Base-by-base conservation (phyloP, 2,888 invertebrate species). In the Scaptomyza parva region DNA sequence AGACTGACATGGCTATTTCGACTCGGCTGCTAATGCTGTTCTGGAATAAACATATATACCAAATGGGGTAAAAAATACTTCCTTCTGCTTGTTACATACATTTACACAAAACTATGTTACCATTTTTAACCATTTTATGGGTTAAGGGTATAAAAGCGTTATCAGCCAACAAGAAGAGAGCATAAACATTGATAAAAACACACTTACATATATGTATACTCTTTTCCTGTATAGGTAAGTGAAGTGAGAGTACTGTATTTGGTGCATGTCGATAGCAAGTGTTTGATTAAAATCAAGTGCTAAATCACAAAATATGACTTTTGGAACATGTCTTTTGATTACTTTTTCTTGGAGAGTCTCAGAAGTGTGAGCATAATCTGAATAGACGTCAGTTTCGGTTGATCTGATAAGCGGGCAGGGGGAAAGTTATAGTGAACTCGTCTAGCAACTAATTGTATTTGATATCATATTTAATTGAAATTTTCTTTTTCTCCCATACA, bases 231-330 rank as follows among this genome's bases (percentile, higher is more conserved):
- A 55, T 58, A 41, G 64, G 47, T 64, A 75, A 70, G 71, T 65
- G 70, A 22, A n/a, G n/a, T n/a, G n/a, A n/a, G n/a, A n/a, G n/a
- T 22, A 22, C 5, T 3, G 8, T 55, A 22, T 41, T 52, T 48
- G 35, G 51, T 65, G 59, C 59, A 65, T 51, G 57, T 43, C 35
- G 54, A 61, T 61, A 54, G 39, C 54, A 51, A 30, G 52, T 47
- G 35, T 17, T 70, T 59, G 84, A 83, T 76, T 84, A 65, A 73
- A 66, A 77, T 80, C 74, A 68, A 63, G 61, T 77, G 63, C 62
- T 64, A 73, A 68, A 68, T 63, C 70, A 77, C 55, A 78, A 59
- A 45, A 44, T 64, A 65, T 64, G 41, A 63, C 61, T 75, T 51
- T 57, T 51, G 30, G 50, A 59, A 55, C 64, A 69, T 58, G 64